Conservation (phyloP, 2,113 vertebrate species). For the Sorex fumeus region DNA sequence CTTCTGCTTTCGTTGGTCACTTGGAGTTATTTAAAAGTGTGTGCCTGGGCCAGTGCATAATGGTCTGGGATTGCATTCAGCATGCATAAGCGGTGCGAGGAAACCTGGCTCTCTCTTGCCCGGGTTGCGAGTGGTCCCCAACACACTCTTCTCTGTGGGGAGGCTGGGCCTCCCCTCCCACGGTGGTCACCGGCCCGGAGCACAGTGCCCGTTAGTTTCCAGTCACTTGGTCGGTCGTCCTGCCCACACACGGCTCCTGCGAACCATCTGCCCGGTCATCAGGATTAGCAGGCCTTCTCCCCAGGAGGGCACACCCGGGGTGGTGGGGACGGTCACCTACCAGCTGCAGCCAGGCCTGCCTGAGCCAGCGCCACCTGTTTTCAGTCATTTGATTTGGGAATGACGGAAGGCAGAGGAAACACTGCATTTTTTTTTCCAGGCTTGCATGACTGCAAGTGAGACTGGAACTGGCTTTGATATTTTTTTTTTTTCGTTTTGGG, state of each 20-base stretch:
- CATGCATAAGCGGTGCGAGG: conserved; percentile 84
- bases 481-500: no score
- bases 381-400: conserved; percentile 67
- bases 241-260: no score
- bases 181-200: no score
- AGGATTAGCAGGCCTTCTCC: conserved; percentile 73
- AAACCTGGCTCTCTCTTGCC: conserved; percentile 77
- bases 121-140: neutral
- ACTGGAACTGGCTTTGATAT: neutral
- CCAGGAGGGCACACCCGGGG: conserved; percentile 73
- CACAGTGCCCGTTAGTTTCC: neutral
- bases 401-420: conserved; percentile 24
- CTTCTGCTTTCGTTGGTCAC: conserved; percentile 86
- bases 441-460: neutral
- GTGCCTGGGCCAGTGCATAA: conserved; percentile 84
- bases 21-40: conserved; percentile 85
- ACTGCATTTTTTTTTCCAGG: conserved; percentile 43
- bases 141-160: neutral
- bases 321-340: conserved; percentile 69
- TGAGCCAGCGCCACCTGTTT: conserved; percentile 65
- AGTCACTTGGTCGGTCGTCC: conserved; percentile 66
- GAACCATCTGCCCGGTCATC: conserved; percentile 68
- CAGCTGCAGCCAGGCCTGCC: conserved; percentile 44
- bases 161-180: neutral
- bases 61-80: conserved; percentile 83